These are phyloP conservation scores for Tetragonula clypearis DNA, from an alignment of 1,140 invertebrate species.

Conservation along the genomic window DNA sequence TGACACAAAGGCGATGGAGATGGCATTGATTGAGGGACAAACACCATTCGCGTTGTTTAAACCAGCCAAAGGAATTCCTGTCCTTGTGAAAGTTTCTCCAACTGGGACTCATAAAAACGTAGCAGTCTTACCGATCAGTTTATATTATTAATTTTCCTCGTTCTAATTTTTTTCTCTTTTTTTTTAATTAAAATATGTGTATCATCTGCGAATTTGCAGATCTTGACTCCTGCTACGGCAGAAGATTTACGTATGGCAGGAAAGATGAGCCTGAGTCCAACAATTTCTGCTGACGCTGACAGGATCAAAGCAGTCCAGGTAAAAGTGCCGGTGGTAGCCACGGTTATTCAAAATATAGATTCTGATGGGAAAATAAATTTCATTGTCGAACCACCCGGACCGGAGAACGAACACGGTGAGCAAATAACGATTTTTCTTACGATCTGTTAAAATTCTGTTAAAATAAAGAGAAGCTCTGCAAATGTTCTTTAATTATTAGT, in stretches of 20 bases:
- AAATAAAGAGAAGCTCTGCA: neutral
- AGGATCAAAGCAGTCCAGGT: conserved; percentile 81
- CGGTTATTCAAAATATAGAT: conserved; percentile 79
- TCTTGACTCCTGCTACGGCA: conserved; percentile 80
- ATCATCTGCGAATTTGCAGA: conserved; percentile 65
- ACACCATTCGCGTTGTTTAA: conserved; percentile 84
- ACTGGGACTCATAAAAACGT: conserved; percentile 82
- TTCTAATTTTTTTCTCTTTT: neutral
- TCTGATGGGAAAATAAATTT: conserved; percentile 78
- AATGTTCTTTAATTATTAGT: no score
- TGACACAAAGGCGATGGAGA: conserved; percentile 83
- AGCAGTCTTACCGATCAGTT: conserved; percentile 41
- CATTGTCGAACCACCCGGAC: conserved; percentile 77
- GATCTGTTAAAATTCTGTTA: neutral
- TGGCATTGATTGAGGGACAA: conserved; percentile 80
- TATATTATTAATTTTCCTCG: neutral
- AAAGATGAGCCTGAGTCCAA: conserved; percentile 76
- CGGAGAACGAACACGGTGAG: conserved; percentile 77
- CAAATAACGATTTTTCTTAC: neutral
- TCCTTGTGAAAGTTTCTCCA: conserved; percentile 84
- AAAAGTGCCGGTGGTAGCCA: conserved; percentile 83
- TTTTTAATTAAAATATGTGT: neutral
- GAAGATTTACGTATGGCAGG: conserved; percentile 80
- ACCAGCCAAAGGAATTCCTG: conserved; percentile 83
- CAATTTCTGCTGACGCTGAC: conserved; percentile 70